These are phyloP conservation scores for Protonemura montana DNA, from an alignment of 2,888 invertebrate genomes.

Conservation along the genomic window DNA sequence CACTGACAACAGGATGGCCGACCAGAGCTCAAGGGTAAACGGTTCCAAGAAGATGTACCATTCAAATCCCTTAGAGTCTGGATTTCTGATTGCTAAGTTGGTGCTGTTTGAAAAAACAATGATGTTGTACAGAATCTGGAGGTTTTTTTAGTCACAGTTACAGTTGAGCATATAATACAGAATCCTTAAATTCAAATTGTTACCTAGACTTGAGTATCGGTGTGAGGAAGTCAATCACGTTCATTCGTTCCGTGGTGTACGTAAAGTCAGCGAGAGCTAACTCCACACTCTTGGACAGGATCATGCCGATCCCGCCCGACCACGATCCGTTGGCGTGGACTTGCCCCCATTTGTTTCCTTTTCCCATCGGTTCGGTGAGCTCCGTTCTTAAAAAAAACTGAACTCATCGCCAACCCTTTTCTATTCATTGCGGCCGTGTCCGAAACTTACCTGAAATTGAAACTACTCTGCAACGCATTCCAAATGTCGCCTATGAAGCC, in stretches of 20 bases:
- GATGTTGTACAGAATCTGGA: neutral
- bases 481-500: neutral
- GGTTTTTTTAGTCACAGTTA: neutral
- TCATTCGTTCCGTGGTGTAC: slow-evolving; percentile 55
- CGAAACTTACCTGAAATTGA: neutral
- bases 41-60: slow-evolving; percentile 40
- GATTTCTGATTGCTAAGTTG: neutral
- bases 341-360: slow-evolving; percentile 53
- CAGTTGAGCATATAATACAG: too few species aligned
- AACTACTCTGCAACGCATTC: neutral
- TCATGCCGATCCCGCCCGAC: slow-evolving; percentile 55
- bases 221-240: slow-evolving; percentile 55
- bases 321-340: slow-evolving; percentile 54
- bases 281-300: slow-evolving; percentile 53
- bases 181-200: neutral
- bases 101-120: neutral
- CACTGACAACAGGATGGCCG: slow-evolving; percentile 27
- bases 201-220: slow-evolving; percentile 52
- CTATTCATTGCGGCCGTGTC: too few species aligned
- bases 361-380: neutral
- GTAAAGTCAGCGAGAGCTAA: slow-evolving; percentile 56
- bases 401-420: too few species aligned
- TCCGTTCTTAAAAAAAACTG: neutral
- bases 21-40: slow-evolving; percentile 38
- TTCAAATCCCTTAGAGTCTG: neutral